Evolutionary conservation across 1,140 invertebrate species (phyloP).

Genomic region (Sarcophaga bullata): DNA sequence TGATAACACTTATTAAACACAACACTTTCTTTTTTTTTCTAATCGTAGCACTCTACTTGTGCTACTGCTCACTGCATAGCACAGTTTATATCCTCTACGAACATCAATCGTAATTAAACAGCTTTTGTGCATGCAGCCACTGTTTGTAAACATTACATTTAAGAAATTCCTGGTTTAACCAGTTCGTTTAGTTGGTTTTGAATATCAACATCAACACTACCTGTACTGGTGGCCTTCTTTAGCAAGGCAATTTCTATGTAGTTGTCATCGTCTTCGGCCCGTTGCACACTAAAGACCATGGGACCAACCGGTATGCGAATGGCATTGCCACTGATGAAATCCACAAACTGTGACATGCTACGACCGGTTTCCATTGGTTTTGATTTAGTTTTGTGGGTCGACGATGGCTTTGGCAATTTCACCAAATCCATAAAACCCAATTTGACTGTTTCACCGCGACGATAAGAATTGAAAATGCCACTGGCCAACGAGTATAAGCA

Average conservation of each 20-base stretch:
- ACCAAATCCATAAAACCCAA: slow-evolving; percentile 61
- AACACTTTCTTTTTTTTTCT: background rate
- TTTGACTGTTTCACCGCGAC: slow-evolving; percentile 58
- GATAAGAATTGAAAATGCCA: slow-evolving; percentile 57
- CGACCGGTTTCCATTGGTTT: slow-evolving; percentile 47
- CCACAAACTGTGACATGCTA: slow-evolving; percentile 56
- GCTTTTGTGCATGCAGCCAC: too few species aligned
- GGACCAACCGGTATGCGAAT: slow-evolving; percentile 61
- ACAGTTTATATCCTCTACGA: too few species aligned
- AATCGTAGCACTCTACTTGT: background rate
- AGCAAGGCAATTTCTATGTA: slow-evolving; percentile 63
- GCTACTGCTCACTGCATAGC: too few species aligned
- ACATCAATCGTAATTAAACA: too few species aligned
- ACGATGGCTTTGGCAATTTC: slow-evolving; percentile 50
- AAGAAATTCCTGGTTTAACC: too few species aligned
- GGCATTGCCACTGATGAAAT: slow-evolving; percentile 62
- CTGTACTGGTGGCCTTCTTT: slow-evolving; percentile 58
- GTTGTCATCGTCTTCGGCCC: slow-evolving; percentile 61
- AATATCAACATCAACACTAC: slow-evolving; percentile 41
- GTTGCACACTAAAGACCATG: slow-evolving; percentile 64
- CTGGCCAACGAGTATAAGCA: slow-evolving; percentile 56
- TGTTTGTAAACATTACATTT: too few species aligned
- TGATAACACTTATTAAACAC: background rate
- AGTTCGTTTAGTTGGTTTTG: too few species aligned
- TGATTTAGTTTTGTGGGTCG: slow-evolving; percentile 19